Conservation (phyloP, 2,113 vertebrate species). For the Tiliqua scincoides region DNA sequence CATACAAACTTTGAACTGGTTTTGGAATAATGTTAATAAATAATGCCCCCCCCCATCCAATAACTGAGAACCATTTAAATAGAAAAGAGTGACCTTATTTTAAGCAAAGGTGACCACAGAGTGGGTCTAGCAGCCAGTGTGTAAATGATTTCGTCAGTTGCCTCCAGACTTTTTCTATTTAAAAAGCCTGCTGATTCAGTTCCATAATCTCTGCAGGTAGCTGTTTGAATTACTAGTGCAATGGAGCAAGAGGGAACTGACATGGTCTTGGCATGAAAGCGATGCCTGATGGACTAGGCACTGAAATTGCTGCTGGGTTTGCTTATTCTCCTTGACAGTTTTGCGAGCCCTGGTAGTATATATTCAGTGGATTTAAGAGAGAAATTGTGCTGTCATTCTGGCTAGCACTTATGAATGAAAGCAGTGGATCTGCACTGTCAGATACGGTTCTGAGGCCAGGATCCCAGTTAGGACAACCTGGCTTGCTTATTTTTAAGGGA, state of each 20-base stretch:
- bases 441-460: neutral
- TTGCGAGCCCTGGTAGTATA: constrained; percentile 7
- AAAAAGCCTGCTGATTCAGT: neutral
- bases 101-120: neutral
- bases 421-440: neutral
- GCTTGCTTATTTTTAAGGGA: neutral
- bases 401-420: neutral
- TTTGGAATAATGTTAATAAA: neutral
- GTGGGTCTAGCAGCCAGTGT: neutral
- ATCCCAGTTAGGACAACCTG: neutral
- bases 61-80: neutral
- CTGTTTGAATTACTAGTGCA: constrained; percentile 21
- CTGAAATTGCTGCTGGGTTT: constrained; percentile 2
- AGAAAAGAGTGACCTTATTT: neutral
- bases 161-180: neutral
- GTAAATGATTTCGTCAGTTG: neutral
- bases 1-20: neutral
- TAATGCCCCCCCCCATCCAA: neutral
- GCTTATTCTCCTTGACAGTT: constrained; percentile 40
- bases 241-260: constrained; percentile 7
- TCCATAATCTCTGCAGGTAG: neutral
- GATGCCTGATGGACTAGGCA: neutral
- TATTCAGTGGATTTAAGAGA: constrained; percentile 9
- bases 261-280: constrained; percentile 15
- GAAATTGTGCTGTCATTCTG: constrained; percentile 5